Evolutionary conservation across 2,113 vertebrate genomes (phyloP), one percentile per base, ranked within the genome.

Genomic region (Trochalopteron elliotii): DNA sequence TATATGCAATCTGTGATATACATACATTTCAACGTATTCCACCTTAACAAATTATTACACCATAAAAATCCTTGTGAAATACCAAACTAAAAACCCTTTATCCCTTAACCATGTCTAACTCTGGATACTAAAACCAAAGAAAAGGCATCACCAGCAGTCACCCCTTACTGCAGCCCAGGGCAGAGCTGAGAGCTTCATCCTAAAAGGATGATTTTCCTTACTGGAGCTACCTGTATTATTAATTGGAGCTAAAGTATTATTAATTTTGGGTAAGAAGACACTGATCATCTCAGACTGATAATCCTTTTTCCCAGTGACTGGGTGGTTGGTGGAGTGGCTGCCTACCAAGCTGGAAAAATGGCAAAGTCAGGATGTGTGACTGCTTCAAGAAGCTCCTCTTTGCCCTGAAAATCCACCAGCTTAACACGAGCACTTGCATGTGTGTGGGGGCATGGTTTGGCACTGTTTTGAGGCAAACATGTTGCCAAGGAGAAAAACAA

Each of bases 401-500:
- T 53, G 37, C 79, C 81, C 52, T 82, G 72, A 90, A 92, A 94
- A 94, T 86, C 87, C 56, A 89, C 35, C 45, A 47, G 74, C 22
- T 95, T 80, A 74, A 47, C 59, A 27, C 25, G 3, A 55, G 56
- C 39, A 20, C 5, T 2, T 69, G 30, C 2, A 0, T 65, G 52
- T 45, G 35, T 64, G 50, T 77, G 28, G 4, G 30, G 12, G 33
- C 81, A 53, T 50, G 44, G 50, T 42, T 86, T 94, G 89, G 31
- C 70, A 74, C 63, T 80, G 31, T 59, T 89, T 70, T 60, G 44
- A 72, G 44, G 47, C n/a, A 83, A 64, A 88, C 20, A 3, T 8
- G 37, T 75, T 83, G 75, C 59, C 91, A 97, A 77, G 37, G 67
- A 77, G 52, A 72, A 83, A 91, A 91, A 61, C 35, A 92, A 88